Conservation (phyloP, 2,888 invertebrate genomes). For the Eupithecia insigniata region DNA sequence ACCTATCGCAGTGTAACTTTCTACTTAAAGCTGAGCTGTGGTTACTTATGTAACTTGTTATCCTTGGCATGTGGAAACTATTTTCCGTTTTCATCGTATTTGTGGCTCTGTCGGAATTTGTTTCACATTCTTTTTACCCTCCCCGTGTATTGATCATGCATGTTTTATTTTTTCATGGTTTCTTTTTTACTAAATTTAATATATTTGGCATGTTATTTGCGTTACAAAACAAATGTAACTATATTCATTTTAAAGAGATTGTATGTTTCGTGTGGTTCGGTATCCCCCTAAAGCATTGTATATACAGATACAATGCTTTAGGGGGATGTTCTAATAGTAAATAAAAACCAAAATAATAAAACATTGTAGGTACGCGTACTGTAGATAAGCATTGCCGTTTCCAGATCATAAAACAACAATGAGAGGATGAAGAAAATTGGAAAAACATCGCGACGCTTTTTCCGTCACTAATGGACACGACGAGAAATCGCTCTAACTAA, state of each 20-base stretch:
- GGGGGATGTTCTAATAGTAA: background rate
- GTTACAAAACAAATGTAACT: background rate
- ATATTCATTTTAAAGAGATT: background rate
- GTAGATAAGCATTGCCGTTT: background rate
- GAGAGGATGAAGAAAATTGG: conserved; percentile 24
- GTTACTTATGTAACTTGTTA: conserved; percentile 40
- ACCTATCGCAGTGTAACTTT: conserved; percentile 22
- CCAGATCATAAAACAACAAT: conserved; percentile 4
- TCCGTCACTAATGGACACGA: conserved; percentile 28
- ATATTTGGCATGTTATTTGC: background rate
- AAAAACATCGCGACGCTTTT: conserved; percentile 21
- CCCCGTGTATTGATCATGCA: conserved; percentile 22
- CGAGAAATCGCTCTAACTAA: conserved; percentile 29
- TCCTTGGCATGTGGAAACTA: conserved; percentile 40
- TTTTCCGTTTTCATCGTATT: conserved; percentile 38
- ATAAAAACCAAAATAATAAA: background rate
- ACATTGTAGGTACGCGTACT: background rate
- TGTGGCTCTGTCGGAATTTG: conserved; percentile 19
- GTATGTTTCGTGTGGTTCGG: background rate
- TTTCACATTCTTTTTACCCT: conserved; percentile 23
- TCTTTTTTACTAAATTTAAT: conserved; percentile 2
- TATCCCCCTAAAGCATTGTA: too few species aligned
- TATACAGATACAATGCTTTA: background rate
- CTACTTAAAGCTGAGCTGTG: conserved; percentile 23
- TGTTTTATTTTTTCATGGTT: conserved; percentile 12